Percentiles rank a stretch among this genome's conserved stretches.
Conservation (phyloP, 1,140 invertebrate species). For the Parapsyche elsis region DNA sequence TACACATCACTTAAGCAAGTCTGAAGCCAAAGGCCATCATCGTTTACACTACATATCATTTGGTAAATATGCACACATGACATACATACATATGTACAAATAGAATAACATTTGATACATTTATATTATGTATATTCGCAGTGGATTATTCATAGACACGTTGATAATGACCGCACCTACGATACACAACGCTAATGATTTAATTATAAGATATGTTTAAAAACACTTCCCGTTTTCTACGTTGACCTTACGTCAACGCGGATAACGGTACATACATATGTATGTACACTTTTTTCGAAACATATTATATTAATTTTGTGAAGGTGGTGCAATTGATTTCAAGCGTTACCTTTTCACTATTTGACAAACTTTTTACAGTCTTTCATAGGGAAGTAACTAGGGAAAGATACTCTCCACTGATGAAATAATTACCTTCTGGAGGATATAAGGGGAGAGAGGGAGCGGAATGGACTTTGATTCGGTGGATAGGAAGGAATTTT, state of each 20-base stretch:
- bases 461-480: too few relatives aligned
- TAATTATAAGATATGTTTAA: slow-evolving; percentile 4
- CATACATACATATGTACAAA: not conserved
- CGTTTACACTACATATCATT: not conserved
- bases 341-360: too few relatives aligned
- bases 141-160: not conserved
- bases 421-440: too few relatives aligned
- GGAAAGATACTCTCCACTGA: too few relatives aligned
- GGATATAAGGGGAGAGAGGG: too few relatives aligned
- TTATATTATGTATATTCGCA: not conserved
- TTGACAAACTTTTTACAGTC: too few relatives aligned
- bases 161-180: not conserved
- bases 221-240: slow-evolving; percentile 21
- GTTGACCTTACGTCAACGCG: slow-evolving; percentile 8
- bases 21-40: not conserved
- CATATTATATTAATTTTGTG: too few relatives aligned
- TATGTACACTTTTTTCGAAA: not conserved
- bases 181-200: not conserved
- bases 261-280: not conserved
- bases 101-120: not conserved
- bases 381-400: too few relatives aligned
- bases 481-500: too few relatives aligned
- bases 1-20: not conserved
- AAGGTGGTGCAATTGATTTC: too few relatives aligned
- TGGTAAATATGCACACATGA: not conserved